Percentiles rank a stretch among this genome's conserved stretches.
Conservation (phyloP, 2,797 vertebrate species). For the Garrulus glandarius region DNA sequence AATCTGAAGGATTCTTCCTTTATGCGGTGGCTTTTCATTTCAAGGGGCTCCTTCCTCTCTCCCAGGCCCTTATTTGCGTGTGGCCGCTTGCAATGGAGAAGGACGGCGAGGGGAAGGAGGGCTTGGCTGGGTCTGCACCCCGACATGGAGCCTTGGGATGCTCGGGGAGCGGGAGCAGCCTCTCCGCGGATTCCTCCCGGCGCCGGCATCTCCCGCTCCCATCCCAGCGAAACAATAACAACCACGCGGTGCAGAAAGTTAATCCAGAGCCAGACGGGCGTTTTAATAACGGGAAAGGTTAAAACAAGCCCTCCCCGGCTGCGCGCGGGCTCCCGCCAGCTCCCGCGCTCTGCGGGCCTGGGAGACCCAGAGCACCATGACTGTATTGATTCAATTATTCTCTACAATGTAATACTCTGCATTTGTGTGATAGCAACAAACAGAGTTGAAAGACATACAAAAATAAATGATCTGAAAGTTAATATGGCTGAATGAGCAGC, state of each 20-base stretch:
- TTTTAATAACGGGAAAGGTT: slow-evolving; percentile 52
- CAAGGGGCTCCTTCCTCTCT: slow-evolving; percentile 51
- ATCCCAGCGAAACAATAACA: not conserved
- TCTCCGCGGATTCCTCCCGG: fast-evolving
- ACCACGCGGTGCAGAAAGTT: not conserved
- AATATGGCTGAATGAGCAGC: slow-evolving; percentile 80
- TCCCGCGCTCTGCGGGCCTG: not conserved
- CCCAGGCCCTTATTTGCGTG: not conserved
- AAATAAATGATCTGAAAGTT: slow-evolving; percentile 82
- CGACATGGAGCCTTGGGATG: not conserved
- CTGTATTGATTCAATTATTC: slow-evolving; percentile 79
- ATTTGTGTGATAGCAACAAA: slow-evolving; percentile 80
- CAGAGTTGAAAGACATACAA: slow-evolving; percentile 80
- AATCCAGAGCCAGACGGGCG: not conserved
- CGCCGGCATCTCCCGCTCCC: fast-evolving
- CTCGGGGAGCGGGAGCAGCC: fast-evolving
- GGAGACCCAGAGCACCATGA: slow-evolving; percentile 58
- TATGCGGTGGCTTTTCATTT: not conserved
- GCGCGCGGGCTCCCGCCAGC: not conserved
- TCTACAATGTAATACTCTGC: slow-evolving; percentile 77
- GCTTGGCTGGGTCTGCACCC: not conserved
- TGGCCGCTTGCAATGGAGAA: not conserved
- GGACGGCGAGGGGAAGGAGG: not conserved
- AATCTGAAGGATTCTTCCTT: slow-evolving; percentile 28
- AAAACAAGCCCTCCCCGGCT: not conserved